These are phyloP conservation scores for Romanogobio albipinnatus DNA, from an alignment of 2,113 vertebrate genomes.

Conservation along the genomic window DNA sequence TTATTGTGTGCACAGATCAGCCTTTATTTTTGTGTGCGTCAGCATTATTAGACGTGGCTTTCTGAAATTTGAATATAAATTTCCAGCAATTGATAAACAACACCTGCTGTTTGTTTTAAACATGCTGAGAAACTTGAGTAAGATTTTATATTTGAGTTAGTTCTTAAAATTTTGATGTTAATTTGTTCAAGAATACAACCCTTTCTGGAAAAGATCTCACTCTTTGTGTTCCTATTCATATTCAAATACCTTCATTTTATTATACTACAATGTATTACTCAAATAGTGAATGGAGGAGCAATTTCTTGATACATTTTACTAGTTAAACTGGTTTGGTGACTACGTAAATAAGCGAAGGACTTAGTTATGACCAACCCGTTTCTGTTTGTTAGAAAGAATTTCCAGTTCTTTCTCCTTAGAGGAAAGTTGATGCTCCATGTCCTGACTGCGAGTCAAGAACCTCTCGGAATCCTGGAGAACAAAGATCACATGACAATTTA, in stretches of 20 bases:
- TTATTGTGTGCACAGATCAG: neutral
- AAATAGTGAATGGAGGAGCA: neutral
- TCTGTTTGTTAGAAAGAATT: constrained; percentile 84
- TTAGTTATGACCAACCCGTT: constrained; percentile 70
- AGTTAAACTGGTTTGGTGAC: neutral
- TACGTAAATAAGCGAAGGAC: neutral
- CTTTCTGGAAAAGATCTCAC: neutral
- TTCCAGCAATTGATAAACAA: neutral
- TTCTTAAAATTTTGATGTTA: neutral
- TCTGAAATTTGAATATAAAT: neutral
- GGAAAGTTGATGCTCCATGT: constrained; percentile 81
- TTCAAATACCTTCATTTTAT: neutral
- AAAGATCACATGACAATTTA: neutral
- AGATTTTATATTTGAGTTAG: neutral
- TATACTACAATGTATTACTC: neutral
- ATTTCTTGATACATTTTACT: neutral
- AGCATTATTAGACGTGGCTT: neutral
- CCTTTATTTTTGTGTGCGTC: constrained; percentile 5
- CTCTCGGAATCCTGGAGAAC: constrained; percentile 81
- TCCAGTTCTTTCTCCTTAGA: constrained; percentile 88
- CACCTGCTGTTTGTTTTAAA: neutral
- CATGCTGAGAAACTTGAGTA: neutral
- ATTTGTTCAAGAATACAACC: neutral
- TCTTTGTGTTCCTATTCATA: neutral
- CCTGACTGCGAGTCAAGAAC: constrained; percentile 82